phyloP scores from a whole-genome alignment of 2,888 invertebrate genomes.

The Polydrusus pterygomalis region DNA sequence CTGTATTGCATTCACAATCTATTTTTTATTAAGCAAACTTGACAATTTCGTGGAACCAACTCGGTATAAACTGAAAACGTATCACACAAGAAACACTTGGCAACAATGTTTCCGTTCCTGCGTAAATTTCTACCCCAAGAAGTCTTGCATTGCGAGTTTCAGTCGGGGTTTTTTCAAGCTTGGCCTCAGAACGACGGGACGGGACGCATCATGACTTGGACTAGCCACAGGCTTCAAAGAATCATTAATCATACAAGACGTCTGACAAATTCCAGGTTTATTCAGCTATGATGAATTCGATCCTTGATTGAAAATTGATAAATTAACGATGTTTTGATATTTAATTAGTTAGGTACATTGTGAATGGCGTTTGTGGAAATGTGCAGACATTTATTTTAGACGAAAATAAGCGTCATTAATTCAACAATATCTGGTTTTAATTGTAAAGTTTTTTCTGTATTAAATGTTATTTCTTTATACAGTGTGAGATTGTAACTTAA shows the following conservation, averaged over 20 bases:
- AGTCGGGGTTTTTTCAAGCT: conserved; percentile 15
- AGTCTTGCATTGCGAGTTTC: conserved; percentile 15
- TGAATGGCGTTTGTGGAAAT: conserved; percentile 8
- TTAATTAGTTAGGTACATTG: conserved; percentile 16
- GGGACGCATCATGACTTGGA: conserved; percentile 12
- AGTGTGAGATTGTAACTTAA: too few relatives aligned
- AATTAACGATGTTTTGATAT: conserved; percentile 26
- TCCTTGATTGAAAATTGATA: conserved; percentile 49
- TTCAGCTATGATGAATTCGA: conserved; percentile 43
- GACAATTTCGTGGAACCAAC: too few relatives aligned
- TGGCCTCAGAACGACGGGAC: too few relatives aligned
- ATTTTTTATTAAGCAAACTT: too few relatives aligned
- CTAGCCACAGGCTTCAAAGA: conserved; percentile 9
- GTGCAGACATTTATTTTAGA: background rate
- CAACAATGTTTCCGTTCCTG: conserved; percentile 4
- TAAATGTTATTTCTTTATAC: too few relatives aligned
- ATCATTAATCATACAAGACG: conserved; percentile 43
- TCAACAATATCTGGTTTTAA: background rate
- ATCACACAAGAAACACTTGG: background rate
- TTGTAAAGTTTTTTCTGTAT: too few relatives aligned
- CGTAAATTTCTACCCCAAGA: conserved; percentile 18
- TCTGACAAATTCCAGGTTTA: conserved; percentile 47
- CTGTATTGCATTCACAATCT: too few relatives aligned
- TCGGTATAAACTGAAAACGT: background rate
- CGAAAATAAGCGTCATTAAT: background rate